A percentile compares a stretch with the other conserved stretches of the same genome.
Conservation (phyloP, 2,113 vertebrate genomes). For the Dipodomys merriami region DNA sequence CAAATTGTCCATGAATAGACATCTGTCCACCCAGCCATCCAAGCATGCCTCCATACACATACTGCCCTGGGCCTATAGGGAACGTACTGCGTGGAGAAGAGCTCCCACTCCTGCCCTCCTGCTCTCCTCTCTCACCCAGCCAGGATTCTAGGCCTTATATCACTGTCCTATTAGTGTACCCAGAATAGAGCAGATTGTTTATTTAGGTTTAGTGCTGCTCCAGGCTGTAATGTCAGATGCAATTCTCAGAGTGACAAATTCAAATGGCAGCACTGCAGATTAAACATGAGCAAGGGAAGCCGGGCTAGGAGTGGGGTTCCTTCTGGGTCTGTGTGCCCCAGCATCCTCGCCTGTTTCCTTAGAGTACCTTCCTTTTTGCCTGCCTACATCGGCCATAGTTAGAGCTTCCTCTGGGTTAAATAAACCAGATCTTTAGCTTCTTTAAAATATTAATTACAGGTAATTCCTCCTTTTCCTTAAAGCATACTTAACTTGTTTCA, state of each 20-base stretch:
- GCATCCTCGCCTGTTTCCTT: neutral
- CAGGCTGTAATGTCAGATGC: slow-evolving; percentile 88
- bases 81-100: neutral
- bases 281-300: slow-evolving; percentile 82
- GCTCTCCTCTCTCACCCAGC: neutral
- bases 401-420: neutral
- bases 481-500: slow-evolving; percentile 14
- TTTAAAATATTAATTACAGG: slow-evolving; percentile 21
- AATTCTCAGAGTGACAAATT: slow-evolving; percentile 88
- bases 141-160: slow-evolving; percentile 77
- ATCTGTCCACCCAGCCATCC: too few species aligned
- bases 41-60: neutral
- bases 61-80: fast-evolving
- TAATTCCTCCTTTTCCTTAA: slow-evolving; percentile 25
- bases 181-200: slow-evolving; percentile 89
- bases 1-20: too few species aligned
- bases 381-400: fast-evolving
- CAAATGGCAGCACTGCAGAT: slow-evolving; percentile 83
- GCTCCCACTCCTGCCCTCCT: neutral
- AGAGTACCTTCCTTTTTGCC: neutral
- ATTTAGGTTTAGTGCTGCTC: slow-evolving; percentile 87
- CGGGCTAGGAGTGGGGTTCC: neutral
- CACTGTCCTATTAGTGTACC: slow-evolving; percentile 88
- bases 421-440: neutral
- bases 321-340: neutral